phyloP scores from a whole-genome alignment of 2,888 invertebrate genomes.

The Oxytorus armatus region DNA sequence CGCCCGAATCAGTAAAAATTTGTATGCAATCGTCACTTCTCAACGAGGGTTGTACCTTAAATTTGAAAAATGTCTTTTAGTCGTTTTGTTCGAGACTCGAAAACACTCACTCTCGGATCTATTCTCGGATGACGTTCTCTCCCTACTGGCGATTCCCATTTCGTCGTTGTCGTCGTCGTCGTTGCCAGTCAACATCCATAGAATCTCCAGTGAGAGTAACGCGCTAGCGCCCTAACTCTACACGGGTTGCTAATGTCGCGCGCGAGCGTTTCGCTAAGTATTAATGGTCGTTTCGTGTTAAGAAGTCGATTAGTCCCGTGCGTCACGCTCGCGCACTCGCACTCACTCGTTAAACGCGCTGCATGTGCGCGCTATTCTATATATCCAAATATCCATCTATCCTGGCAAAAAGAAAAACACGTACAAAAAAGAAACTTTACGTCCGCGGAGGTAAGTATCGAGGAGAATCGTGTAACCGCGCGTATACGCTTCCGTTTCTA shows the following conservation, averaged over 20 bases:
- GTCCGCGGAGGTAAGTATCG: constrained; percentile 1
- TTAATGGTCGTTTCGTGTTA: constrained; percentile 83
- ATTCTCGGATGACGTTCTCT: constrained; percentile 53
- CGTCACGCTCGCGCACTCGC: constrained; percentile 66
- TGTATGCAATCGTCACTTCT: too few relatives aligned
- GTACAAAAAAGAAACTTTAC: constrained; percentile 24
- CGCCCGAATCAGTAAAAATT: too few relatives aligned
- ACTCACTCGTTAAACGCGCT: constrained; percentile 65
- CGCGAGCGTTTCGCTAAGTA: constrained; percentile 65
- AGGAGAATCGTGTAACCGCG: neutral
- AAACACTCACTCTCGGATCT: constrained; percentile 44
- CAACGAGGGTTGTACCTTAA: too few relatives aligned
- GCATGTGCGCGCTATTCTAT: constrained; percentile 47
- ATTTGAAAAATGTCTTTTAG: constrained; percentile 4
- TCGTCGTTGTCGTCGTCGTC: constrained; percentile 30
- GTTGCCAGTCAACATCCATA: constrained; percentile 50
- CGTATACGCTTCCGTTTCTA: too few relatives aligned
- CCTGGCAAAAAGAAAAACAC: constrained; percentile 5
- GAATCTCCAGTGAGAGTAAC: constrained; percentile 52
- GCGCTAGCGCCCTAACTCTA: neutral
- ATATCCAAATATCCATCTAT: constrained; percentile 18
- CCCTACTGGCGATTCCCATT: constrained; percentile 39
- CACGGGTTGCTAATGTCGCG: constrained; percentile 63
- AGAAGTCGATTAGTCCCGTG: constrained; percentile 82
- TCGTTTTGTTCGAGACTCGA: neutral